These are phyloP conservation scores for Drosophila littoralis DNA, from an alignment of 1,140 invertebrate genomes.

Conservation along the genomic window DNA sequence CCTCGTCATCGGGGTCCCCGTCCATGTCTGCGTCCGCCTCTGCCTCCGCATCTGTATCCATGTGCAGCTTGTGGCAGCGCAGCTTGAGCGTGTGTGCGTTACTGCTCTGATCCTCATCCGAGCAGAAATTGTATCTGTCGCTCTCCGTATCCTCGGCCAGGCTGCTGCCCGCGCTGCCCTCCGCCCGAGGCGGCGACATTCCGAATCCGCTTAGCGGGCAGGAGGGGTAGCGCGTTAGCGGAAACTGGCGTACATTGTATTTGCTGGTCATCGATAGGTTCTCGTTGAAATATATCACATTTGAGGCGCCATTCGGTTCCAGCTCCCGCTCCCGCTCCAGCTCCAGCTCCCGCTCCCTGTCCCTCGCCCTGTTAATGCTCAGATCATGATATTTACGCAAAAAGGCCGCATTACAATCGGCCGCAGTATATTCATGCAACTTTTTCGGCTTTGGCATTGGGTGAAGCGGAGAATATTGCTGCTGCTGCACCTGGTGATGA, in stretches of 20 bases:
- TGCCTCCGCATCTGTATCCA: slow-evolving; percentile 28
- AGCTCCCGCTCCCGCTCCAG: slow-evolving; percentile 25
- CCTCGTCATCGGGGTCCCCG: slow-evolving; percentile 21
- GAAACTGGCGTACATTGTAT: slow-evolving; percentile 65
- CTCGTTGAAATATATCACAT: slow-evolving; percentile 82
- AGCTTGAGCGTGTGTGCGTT: slow-evolving; percentile 54
- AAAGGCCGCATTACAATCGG: slow-evolving; percentile 75
- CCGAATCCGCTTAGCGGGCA: slow-evolving; percentile 70
- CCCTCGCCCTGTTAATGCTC: slow-evolving; percentile 45
- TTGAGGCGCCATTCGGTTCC: slow-evolving; percentile 27
- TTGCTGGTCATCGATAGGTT: slow-evolving; percentile 83
- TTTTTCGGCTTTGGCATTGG: slow-evolving; percentile 66
- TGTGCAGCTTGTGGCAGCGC: slow-evolving; percentile 24
- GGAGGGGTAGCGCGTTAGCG: slow-evolving; percentile 65
- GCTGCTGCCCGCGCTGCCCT: slow-evolving; percentile 59
- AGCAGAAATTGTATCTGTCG: slow-evolving; percentile 70
- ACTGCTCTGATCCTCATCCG: slow-evolving; percentile 75
- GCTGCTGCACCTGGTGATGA: slow-evolving; percentile 25
- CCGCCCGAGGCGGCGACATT: slow-evolving; percentile 22
- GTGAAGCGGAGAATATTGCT: slow-evolving; percentile 18
- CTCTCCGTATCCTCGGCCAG: slow-evolving; percentile 65
- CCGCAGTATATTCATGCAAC: slow-evolving; percentile 71
- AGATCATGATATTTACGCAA: slow-evolving; percentile 75
- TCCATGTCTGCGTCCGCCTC: slow-evolving; percentile 26
- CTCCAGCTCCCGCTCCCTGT: slow-evolving; percentile 37